Base-by-base conservation (phyloP, 2,113 vertebrate species). In the Platichthys stellatus region DNA sequence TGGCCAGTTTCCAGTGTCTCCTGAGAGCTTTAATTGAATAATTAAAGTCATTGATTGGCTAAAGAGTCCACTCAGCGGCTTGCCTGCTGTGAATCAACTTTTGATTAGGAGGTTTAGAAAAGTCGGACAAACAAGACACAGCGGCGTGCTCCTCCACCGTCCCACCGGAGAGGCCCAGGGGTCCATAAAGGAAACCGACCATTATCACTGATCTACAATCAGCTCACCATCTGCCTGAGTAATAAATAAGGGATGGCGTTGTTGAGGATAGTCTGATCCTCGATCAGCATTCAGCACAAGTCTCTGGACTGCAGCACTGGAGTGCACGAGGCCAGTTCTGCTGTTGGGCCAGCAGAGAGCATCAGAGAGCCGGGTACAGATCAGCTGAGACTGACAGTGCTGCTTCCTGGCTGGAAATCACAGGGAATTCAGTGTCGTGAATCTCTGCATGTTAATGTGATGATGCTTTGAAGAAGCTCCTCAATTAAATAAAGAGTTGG, bases 41-140 rank as follows among this genome's bases (percentile, higher is more conserved):
- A 91, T 93, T 90, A 90, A 92, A 89, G 81, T 62, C 76, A 91
- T 89, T 92, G 92, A 92, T 92, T 90, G 86, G 72, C 69, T 78
- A 86, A 90, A 92, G 76, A 84, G 86, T 89, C 90, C 86, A 89
- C 86, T 91, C 90, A 86, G 89, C 86, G n/a, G 73, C 83, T 47
- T 64, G 62, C 62, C 57, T 78, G 77, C 61, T 84, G 80, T 81
- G 84, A 86, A 85, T 90, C 70, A 78, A 82, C 38, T 81, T 87
- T 76, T 86, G 83, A 92, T 89, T 75, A 82, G 83, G 69, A 79
- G 74, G 74, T 86, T 89, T 66, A 81, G 76, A 84, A 21, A 87
- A 80, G 76, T 64, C 71, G 76, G 85, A 72, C 17, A 72, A 88
- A 80, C 24, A 47, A 85, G 67, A 81, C 54, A 35, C 67, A 2